Percentiles rank a stretch among this genome's conserved stretches.
Evolutionary conservation across 2,888 invertebrate genomes (phyloP).

Genomic region (Stenichneumon culpator): DNA sequence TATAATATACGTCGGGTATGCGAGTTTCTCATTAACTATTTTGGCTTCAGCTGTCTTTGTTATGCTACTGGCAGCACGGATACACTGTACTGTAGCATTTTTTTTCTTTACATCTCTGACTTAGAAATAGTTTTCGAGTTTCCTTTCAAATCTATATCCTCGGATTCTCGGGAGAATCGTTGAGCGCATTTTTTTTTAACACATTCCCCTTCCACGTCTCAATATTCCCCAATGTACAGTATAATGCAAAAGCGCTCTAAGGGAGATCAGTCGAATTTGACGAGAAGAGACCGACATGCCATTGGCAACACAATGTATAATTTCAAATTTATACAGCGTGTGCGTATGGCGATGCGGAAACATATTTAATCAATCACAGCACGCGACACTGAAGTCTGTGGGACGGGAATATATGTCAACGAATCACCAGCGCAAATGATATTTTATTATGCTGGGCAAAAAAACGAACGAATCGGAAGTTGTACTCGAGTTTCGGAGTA

Average conservation of each 20-base stretch:
- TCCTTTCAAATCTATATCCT: slow-evolving; percentile 64
- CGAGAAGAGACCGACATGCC: slow-evolving; percentile 36
- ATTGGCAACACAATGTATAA: slow-evolving; percentile 31
- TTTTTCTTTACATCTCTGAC: slow-evolving; percentile 52
- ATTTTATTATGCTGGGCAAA: slow-evolving; percentile 38
- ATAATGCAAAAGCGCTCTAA: slow-evolving; percentile 65
- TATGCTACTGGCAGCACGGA: slow-evolving; percentile 82
- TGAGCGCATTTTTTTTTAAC: slow-evolving; percentile 54
- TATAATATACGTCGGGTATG: slow-evolving; percentile 73
- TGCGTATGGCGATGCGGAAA: slow-evolving; percentile 58
- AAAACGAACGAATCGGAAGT: slow-evolving; percentile 32
- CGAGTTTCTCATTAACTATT: slow-evolving; percentile 73
- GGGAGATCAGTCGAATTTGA: slow-evolving; percentile 60
- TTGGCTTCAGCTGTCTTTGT: slow-evolving; percentile 77
- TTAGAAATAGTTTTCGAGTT: slow-evolving; percentile 66
- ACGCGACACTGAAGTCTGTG: slow-evolving; percentile 60
- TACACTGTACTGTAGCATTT: slow-evolving; percentile 75
- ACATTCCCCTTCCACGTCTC: slow-evolving; percentile 31
- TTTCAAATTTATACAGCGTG: slow-evolving; percentile 52
- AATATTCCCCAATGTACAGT: slow-evolving; percentile 56
- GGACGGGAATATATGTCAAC: slow-evolving; percentile 65
- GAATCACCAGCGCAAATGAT: slow-evolving; percentile 56
- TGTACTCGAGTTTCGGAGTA: slow-evolving; percentile 21
- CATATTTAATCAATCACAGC: slow-evolving; percentile 66
- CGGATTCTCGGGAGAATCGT: slow-evolving; percentile 59